These are phyloP conservation scores for Sclerodermus sp. DNA, from an alignment of 2,888 invertebrate species.

Conservation along the genomic window DNA sequence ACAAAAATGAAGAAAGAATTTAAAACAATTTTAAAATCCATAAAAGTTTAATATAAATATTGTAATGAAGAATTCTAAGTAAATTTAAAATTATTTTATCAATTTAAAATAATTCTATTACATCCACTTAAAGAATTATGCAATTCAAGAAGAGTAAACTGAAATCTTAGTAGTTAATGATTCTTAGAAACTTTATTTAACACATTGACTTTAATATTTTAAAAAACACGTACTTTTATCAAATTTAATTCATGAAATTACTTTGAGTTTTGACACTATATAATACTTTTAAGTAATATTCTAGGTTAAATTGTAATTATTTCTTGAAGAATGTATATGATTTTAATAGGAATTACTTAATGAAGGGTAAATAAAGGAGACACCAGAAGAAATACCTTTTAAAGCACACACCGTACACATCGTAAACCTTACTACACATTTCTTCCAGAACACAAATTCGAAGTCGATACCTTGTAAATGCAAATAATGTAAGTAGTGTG, in stretches of 20 bases:
- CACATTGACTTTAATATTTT: background rate
- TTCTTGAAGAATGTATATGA: background rate
- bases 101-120: no score
- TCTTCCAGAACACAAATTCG: constrained; percentile 36
- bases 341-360: constrained; percentile 4
- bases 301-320: background rate
- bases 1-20: no score
- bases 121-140: no score
- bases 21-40: no score
- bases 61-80: no score
- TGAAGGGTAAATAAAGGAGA: no score
- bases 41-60: no score
- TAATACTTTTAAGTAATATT: background rate
- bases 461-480: no score
- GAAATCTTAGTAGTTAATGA: background rate
- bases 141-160: no score
- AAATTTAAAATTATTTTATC: no score
- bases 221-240: background rate
- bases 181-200: background rate
- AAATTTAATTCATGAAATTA: background rate
- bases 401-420: constrained; percentile 22
- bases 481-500: constrained; percentile 6
- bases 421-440: constrained; percentile 20
- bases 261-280: constrained; percentile 1
- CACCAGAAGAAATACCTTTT: constrained; percentile 26